Evolutionary conservation across 2,888 invertebrate species (phyloP).

Genomic region (Eubasilissa splendida): DNA sequence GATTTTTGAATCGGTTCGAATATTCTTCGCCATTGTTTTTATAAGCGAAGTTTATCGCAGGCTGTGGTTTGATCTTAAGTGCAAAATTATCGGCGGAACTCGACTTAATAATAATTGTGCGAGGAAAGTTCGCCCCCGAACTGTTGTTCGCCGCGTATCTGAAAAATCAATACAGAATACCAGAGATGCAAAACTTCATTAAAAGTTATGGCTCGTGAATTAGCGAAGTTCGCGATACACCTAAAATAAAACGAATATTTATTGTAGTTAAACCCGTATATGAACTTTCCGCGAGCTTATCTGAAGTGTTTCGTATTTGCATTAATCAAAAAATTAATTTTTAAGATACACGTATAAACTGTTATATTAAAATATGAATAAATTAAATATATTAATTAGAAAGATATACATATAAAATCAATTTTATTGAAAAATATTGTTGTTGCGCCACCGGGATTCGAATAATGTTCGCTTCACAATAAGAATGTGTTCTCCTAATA

Average conservation of each 20-base stretch:
- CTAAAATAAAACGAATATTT: conserved; percentile 12
- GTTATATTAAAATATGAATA: no score
- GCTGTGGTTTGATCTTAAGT: conserved; percentile 51
- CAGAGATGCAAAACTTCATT: conserved; percentile 15
- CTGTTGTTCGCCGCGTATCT: neutral
- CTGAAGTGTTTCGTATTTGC: neutral
- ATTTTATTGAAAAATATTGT: no score
- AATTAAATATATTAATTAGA: no score
- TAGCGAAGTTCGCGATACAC: neutral
- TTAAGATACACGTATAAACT: no score
- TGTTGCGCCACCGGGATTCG: no score
- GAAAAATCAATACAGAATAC: conserved; percentile 27
- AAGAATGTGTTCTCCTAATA: no score
- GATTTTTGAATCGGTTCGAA: conserved; percentile 51
- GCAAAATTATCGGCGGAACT: conserved; percentile 45
- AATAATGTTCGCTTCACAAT: no score
- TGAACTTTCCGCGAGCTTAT: neutral
- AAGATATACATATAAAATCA: no score
- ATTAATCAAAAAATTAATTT: no score
- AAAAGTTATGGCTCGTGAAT: conserved; percentile 5
- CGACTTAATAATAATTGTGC: conserved; percentile 50
- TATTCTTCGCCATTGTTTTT: conserved; percentile 46
- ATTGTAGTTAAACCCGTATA: neutral
- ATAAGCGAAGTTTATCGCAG: conserved; percentile 44
- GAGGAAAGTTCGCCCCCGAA: neutral